These are phyloP conservation scores for Exephanes ischioxanthus DNA, from an alignment of 2,888 invertebrate genomes.

Conservation along the genomic window DNA sequence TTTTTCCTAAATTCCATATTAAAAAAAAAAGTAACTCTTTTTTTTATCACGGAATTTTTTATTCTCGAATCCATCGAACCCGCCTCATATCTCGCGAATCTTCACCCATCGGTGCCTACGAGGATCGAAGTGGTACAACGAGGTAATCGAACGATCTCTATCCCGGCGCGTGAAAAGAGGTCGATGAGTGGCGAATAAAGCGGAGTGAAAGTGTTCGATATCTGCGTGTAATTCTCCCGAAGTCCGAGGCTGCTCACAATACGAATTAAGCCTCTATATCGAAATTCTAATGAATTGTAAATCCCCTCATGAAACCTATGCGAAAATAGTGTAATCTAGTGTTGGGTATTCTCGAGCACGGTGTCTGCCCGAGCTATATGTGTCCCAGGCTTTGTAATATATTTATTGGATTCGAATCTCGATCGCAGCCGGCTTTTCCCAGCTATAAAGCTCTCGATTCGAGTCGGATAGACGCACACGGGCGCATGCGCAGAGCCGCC, in stretches of 20 bases:
- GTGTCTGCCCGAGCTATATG: slow-evolving; percentile 13
- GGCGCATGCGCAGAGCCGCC: slow-evolving; percentile 3
- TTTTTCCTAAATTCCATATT: too few relatives aligned
- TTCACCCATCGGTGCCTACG: neutral
- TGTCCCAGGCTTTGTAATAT: slow-evolving; percentile 14
- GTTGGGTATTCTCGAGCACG: slow-evolving; percentile 32
- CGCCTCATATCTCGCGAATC: neutral
- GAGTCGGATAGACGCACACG: slow-evolving; percentile 12
- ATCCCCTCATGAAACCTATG: slow-evolving; percentile 50
- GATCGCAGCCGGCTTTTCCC: slow-evolving; percentile 24
- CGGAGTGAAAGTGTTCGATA: slow-evolving; percentile 48
- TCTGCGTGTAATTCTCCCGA: neutral
- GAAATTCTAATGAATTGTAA: slow-evolving; percentile 60
- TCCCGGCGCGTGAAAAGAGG: slow-evolving; percentile 55
- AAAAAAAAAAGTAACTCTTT: too few relatives aligned
- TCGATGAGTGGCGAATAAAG: slow-evolving; percentile 57
- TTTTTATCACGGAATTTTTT: too few relatives aligned
- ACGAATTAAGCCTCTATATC: slow-evolving; percentile 53
- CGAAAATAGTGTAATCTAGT: slow-evolving; percentile 49
- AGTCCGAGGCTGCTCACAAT: slow-evolving; percentile 36
- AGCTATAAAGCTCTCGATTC: slow-evolving; percentile 6
- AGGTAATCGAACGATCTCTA: slow-evolving; percentile 58
- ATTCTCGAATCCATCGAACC: neutral
- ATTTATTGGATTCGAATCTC: slow-evolving; percentile 49
- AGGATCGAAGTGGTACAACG: neutral